Evolutionary conservation across 1,140 invertebrate species (phyloP).

Genomic region (Manduca sexta): DNA sequence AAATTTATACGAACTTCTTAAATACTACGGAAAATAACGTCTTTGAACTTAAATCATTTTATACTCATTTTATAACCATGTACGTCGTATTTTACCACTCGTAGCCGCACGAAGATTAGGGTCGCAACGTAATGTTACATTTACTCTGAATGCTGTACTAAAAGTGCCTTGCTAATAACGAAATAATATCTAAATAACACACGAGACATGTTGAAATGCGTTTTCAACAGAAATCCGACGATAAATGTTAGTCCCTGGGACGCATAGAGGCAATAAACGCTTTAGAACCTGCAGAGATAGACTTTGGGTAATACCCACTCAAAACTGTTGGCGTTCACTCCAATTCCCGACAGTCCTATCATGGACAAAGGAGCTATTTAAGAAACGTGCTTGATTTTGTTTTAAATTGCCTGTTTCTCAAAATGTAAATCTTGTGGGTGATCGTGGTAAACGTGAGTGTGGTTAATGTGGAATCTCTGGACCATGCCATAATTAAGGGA

Average conservation of each 20-base stretch:
- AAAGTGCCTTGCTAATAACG: conserved; percentile 5
- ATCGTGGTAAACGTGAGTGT: no score
- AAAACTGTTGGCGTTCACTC: background rate
- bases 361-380: background rate
- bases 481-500: no score
- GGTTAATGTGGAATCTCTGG: no score
- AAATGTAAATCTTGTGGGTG: no score
- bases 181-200: conserved; percentile 4
- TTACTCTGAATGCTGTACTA: background rate
- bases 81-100: no score
- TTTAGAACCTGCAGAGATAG: background rate
- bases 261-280: background rate
- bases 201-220: background rate
- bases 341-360: background rate
- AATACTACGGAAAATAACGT: no score
- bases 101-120: no score
- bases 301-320: background rate
- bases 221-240: background rate
- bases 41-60: no score
- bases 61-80: no score
- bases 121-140: no score
- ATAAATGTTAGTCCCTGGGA: background rate
- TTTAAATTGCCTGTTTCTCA: background rate
- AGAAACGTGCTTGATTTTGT: background rate
- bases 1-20: no score